A percentile compares a stretch with the other conserved stretches of the same genome.
phyloP scores from a whole-genome alignment of 2,888 invertebrate species.

The Dolichopus griseipennis region DNA sequence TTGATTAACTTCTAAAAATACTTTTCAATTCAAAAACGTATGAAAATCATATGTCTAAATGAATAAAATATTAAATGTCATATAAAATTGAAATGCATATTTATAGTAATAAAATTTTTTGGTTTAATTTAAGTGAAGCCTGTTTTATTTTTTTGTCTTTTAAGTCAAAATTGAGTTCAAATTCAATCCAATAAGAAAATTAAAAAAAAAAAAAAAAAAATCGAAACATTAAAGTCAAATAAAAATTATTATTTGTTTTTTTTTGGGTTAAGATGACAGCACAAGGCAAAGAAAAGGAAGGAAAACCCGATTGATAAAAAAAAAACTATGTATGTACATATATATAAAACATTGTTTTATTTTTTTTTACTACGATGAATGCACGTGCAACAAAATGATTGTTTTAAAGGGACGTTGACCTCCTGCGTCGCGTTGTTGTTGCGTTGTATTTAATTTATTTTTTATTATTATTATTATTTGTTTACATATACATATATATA shows the following conservation, averaged over 20 bases:
- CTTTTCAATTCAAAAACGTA: too few relatives aligned
- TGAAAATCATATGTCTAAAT: too few relatives aligned
- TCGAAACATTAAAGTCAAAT: neutral
- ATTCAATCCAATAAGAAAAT: conserved; percentile 1
- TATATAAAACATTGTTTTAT: neutral
- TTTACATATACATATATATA: too few relatives aligned
- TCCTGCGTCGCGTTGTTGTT: neutral
- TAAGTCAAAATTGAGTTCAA: neutral
- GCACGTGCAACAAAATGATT: neutral
- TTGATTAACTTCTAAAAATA: too few relatives aligned
- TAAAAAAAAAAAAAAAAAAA: neutral
- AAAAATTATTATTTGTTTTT: too few relatives aligned
- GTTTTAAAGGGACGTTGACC: neutral
- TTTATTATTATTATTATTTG: too few relatives aligned
- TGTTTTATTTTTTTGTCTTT: neutral
- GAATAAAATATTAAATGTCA: too few relatives aligned
- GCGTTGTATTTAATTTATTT: neutral
- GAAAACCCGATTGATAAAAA: neutral
- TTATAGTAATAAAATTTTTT: too few relatives aligned
- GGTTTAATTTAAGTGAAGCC: too few relatives aligned
- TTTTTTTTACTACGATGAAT: neutral
- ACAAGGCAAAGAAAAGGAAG: neutral
- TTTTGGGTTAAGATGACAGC: neutral
- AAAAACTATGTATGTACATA: neutral
- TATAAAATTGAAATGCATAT: too few relatives aligned